Base-by-base conservation (phyloP, 1,140 invertebrate species). In the Papilio polytes region DNA sequence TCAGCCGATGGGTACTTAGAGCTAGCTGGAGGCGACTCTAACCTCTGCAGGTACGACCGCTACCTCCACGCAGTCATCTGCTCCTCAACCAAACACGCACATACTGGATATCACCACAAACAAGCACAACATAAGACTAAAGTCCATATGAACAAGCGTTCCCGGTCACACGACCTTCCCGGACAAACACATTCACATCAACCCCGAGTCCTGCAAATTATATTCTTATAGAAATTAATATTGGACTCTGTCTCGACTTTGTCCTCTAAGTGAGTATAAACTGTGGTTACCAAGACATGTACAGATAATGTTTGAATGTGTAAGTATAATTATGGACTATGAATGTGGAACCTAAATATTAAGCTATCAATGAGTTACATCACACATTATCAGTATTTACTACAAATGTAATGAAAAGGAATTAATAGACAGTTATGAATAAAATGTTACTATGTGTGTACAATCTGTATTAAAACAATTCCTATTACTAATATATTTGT, bases 41-140 rank as follows among this genome's bases (percentile, higher is more conserved):
- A 96, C 86, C 87, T 96, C 44, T 96, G 96, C 83, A 94, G 95
- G 85, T 96, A 96, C 85, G 96, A 96, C 84, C 95, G 96, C n/a
- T 96, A 96, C 85, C 88, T 96, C 31, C 96, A 96, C 86, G 96
- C 96, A 20, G 96, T 96, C 22, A 96, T 96, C 82, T 96, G 96
- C 83, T 95, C 92, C 22, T 94, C 92, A 18, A 92, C 92, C 13
- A 86, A 90, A 18, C 94, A 95, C 80, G 94, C 93, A 7, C 88
- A 95, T 70, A 91, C 93, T 0, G 94, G 94, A 7, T 92, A 91
- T 82, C 95, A 95, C 85, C 90, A 94, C 80, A 93, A 92, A 63
- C 91, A 94, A 70, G 72, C 80, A 70, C 88, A 86, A 79, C 73
- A 91, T 80, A 84, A 84, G n/a, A 84, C 9, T 78, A 82, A 1